Evolutionary conservation across 2,888 invertebrate species (phyloP).

Genomic region (Agapetus fuscipes): DNA sequence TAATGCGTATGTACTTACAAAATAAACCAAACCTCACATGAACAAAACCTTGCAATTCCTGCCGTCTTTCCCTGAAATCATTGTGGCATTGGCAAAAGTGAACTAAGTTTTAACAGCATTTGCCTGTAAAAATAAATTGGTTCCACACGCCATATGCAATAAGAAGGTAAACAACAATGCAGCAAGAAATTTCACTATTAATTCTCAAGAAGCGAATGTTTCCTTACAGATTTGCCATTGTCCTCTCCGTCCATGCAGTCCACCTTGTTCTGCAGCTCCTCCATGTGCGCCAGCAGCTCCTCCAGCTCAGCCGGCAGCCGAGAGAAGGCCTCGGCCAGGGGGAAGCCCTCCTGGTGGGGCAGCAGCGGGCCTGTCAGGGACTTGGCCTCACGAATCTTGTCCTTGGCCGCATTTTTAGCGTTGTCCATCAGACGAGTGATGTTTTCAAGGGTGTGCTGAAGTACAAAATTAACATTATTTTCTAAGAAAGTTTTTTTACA

Average conservation of each 20-base stretch:
- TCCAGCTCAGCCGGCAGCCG: constrained; percentile 43
- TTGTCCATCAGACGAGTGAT: constrained; percentile 29
- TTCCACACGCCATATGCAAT: no score
- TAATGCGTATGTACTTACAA: no score
- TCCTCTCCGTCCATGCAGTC: constrained; percentile 52
- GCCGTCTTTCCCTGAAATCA: no score
- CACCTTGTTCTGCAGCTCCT: constrained; percentile 51
- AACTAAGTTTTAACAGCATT: no score
- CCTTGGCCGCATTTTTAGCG: constrained; percentile 37
- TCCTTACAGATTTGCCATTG: no score
- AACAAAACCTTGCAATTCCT: no score
- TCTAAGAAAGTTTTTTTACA: neutral
- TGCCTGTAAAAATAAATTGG: no score
- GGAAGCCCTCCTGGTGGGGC: constrained; percentile 49
- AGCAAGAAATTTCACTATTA: no score
- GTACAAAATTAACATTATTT: constrained; percentile 3
- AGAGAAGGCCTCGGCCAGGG: constrained; percentile 41
- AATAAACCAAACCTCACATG: no score
- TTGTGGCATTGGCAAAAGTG: no score
- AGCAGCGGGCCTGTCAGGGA: constrained; percentile 43
- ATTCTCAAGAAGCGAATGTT: no score
- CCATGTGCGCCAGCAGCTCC: constrained; percentile 44
- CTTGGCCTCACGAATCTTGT: constrained; percentile 45
- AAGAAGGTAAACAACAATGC: no score
- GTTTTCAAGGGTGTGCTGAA: constrained; percentile 33